Base-by-base conservation (phyloP, 2,888 invertebrate species). In the Amiota communis region DNA sequence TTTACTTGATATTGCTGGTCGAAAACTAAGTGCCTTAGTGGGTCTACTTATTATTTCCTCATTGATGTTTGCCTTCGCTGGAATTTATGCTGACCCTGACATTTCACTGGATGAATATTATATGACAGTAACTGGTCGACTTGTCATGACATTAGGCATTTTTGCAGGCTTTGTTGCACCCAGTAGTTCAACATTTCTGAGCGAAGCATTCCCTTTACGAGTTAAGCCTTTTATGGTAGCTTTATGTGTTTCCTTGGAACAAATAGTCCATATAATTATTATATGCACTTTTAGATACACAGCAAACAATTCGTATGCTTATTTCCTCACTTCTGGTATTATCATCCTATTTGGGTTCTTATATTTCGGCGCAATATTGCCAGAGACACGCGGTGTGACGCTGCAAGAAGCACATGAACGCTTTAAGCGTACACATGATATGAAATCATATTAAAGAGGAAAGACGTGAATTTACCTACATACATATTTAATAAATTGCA, bases 141-240 rank as follows among this genome's bases (percentile, higher is more conserved):
- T 86, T 10, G 74, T 76, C 9, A 68, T 88, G 53, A 72, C 80
- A n/a, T 80, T 79, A 57, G 87, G 88, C 72, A 74, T 86, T 64
- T 83, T 87, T 47, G 82, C 81, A 4, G 87, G 87, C 2, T 15
- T 87, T 8, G 85, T 74, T 57, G 77, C 79, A 1, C 77, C 83
- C 57, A 78, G 79, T 49, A 82, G 83, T 1, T 75, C 88, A 0
- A 75, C 75, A 2, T 88, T 85, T 63, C 63, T 88, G 76, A 82
- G 86, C 1, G 88, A 88, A 72, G 88, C 87, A 3, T 88, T 86
- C 17, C 84, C 86, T 0, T 70, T 87, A 73, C 75, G 77, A 0
- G 77, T 81, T 0, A 88, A 88, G 64, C 81, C 82, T 4, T 81
- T 74, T 46, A 75, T 83, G 6, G 81, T 87, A 23, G 81, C 74